phyloP scores from a whole-genome alignment of 2,113 vertebrate species.

The Alethe castanea region DNA sequence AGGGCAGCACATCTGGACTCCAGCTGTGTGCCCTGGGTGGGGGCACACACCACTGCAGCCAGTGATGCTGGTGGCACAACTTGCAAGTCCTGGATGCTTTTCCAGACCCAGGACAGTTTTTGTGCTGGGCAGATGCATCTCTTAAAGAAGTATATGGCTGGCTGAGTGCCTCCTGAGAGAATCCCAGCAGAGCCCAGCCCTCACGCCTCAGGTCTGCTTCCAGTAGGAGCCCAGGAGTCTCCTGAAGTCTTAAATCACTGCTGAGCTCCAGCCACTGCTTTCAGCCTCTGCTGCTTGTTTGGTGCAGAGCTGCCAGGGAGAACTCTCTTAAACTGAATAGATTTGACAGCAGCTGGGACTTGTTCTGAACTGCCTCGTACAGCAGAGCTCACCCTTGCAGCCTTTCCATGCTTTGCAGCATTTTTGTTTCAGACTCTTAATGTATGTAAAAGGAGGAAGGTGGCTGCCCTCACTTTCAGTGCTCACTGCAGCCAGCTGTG shows the following conservation, averaged over 20 bases:
- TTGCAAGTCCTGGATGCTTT: neutral
- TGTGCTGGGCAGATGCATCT: neutral
- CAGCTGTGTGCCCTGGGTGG: neutral
- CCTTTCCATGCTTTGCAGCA: neutral
- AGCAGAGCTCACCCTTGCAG: neutral
- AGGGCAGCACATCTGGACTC: neutral
- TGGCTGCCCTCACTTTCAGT: neutral
- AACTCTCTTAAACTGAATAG: neutral
- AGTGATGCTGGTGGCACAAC: neutral
- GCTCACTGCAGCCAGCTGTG: neutral
- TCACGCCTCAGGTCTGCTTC: neutral
- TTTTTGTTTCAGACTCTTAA: neutral
- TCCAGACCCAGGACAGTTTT: neutral
- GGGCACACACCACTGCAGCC: rapidly evolving
- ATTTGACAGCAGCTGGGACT: neutral
- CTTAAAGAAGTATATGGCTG: neutral
- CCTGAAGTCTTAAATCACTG: neutral
- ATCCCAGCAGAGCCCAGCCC: neutral
- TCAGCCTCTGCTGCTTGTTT: neutral
- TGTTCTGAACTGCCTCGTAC: neutral
- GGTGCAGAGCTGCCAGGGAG: neutral
- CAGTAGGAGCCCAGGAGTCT: neutral
- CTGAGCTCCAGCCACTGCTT: neutral
- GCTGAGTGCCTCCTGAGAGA: neutral
- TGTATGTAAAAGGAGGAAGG: neutral